These are phyloP conservation scores for Sternotherus odoratus DNA, from an alignment of 2,797 vertebrate genomes.

Conservation along the genomic window DNA sequence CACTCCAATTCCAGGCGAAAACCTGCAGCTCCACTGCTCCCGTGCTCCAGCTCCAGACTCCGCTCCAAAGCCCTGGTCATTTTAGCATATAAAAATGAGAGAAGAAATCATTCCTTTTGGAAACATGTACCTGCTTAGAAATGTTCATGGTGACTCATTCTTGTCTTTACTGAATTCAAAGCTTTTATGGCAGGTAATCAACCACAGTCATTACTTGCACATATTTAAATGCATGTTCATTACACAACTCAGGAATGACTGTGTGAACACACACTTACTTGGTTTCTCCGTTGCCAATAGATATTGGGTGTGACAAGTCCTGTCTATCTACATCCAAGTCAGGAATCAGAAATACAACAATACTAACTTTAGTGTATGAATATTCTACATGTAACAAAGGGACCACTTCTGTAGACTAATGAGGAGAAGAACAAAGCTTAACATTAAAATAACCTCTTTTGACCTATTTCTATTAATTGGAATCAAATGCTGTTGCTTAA, in stretches of 20 bases:
- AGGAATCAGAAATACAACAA: background rate
- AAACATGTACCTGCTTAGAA: background rate
- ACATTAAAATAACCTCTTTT: background rate
- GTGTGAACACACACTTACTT: background rate
- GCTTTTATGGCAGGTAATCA: background rate
- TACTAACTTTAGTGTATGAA: background rate
- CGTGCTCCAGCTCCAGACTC: no score
- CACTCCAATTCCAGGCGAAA: no score
- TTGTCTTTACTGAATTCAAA: background rate
- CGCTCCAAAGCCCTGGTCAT: background rate
- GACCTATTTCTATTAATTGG: background rate
- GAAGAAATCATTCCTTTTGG: background rate
- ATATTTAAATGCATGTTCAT: background rate
- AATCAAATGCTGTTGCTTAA: background rate
- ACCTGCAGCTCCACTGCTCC: no score
- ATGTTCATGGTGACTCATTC: background rate
- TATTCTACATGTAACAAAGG: background rate
- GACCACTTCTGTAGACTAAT: background rate
- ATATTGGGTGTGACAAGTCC: background rate
- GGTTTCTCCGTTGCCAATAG: background rate
- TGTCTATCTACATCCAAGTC: no score
- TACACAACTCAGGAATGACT: background rate
- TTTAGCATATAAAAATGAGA: conserved; percentile 9
- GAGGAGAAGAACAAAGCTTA: background rate
- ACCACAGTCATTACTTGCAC: background rate